Evolutionary conservation across 2,888 invertebrate species (phyloP).

Genomic region (Acanthoscelides obtectus): DNA sequence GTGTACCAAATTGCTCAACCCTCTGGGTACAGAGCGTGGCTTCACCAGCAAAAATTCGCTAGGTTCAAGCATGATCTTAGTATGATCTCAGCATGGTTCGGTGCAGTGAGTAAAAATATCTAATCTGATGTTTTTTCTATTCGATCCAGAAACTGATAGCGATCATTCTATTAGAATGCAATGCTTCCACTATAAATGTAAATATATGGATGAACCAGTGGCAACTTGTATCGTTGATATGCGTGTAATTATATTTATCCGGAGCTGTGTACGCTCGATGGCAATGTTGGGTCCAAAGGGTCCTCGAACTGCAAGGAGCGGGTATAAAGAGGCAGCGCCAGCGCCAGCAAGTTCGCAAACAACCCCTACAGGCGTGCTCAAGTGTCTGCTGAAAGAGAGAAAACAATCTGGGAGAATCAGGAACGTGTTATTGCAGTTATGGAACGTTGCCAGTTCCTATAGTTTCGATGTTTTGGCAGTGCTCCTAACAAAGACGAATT

Average conservation of each 20-base stretch:
- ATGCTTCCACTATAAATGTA: neutral
- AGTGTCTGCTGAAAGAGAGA: slow-evolving; percentile 16
- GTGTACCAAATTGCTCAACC: too few relatives aligned
- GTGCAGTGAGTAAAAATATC: too few relatives aligned
- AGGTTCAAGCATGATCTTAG: too few relatives aligned
- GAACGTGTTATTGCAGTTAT: neutral
- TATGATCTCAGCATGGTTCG: too few relatives aligned
- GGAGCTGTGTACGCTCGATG: slow-evolving; percentile 22
- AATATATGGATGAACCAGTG: neutral
- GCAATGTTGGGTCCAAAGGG: slow-evolving; percentile 15
- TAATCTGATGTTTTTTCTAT: too few relatives aligned
- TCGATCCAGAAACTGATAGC: too few relatives aligned
- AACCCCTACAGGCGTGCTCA: slow-evolving; percentile 33
- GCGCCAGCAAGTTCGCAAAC: slow-evolving; percentile 26
- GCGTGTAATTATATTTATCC: slow-evolving; percentile 32
- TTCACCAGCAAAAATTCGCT: too few relatives aligned
- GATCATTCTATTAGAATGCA: too few relatives aligned
- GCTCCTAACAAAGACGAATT: too few relatives aligned
- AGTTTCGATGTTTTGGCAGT: too few relatives aligned
- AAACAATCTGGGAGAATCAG: neutral
- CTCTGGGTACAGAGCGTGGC: too few relatives aligned
- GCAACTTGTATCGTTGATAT: neutral
- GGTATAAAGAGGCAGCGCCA: slow-evolving; percentile 4
- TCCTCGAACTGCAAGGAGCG: slow-evolving; percentile 17
- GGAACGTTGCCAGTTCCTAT: too few relatives aligned